Conservation (phyloP, 1,140 invertebrate genomes). For the Plectrocnemia conspersa region DNA sequence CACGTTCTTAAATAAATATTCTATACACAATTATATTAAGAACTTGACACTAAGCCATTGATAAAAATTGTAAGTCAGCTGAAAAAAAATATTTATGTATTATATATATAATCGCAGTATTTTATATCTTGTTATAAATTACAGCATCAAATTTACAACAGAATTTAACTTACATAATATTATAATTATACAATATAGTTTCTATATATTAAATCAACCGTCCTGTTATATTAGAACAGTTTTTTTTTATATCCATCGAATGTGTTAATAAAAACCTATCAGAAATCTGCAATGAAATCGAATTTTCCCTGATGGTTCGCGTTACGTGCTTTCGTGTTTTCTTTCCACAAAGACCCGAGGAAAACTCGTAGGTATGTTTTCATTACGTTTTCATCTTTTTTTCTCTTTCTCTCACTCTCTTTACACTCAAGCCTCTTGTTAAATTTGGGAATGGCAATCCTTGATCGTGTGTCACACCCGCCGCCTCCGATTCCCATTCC, state of each 20-base stretch:
- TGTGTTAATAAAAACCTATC: constrained; percentile 20
- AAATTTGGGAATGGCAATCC: constrained; percentile 20
- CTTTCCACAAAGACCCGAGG: background rate
- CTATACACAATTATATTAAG: no score
- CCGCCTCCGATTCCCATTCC: no score
- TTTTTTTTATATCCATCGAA: no score
- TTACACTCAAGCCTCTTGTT: no score
- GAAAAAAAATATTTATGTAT: no score
- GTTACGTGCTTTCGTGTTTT: constrained; percentile 1
- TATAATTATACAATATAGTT: background rate
- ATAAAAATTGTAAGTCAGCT: no score
- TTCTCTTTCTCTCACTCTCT: constrained; percentile 20
- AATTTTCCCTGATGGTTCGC: constrained; percentile 19
- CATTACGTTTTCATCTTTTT: constrained; percentile 22
- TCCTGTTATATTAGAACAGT: no score
- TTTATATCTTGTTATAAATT: background rate
- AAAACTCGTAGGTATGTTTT: constrained; percentile 16
- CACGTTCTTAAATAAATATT: no score
- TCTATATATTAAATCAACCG: no score
- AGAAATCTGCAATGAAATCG: constrained; percentile 24
- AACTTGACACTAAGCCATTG: no score
- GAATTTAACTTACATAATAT: background rate
- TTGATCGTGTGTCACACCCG: constrained; percentile 17
- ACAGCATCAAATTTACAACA: background rate
- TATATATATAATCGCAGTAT: background rate